A percentile compares a stretch with the other conserved stretches of the same genome.
Evolutionary conservation across 2,888 invertebrate species (phyloP).

Genomic region (Drosophila algonquin): DNA sequence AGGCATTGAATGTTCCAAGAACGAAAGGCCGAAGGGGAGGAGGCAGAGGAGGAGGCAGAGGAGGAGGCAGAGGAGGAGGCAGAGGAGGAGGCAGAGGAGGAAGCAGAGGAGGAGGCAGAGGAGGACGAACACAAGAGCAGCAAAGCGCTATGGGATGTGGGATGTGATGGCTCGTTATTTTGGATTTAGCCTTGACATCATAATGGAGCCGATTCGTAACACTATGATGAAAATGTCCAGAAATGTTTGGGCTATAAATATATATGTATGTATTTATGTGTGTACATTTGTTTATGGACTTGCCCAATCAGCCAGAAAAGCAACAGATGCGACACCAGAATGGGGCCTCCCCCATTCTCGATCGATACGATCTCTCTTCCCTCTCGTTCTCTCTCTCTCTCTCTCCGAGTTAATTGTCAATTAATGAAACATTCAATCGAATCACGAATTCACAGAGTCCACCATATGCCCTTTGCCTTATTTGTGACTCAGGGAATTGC

Average conservation of each 20-base stretch:
- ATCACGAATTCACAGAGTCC: background rate
- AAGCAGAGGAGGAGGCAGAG: too few species aligned
- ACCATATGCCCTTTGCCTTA: background rate
- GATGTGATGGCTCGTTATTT: background rate
- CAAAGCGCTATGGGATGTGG: background rate
- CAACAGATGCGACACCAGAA: constrained; percentile 1
- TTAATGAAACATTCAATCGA: constrained; percentile 21
- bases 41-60: too few species aligned
- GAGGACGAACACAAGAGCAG: too few species aligned
- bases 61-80: too few species aligned
- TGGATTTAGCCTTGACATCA: constrained; percentile 30
- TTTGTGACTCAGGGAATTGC: background rate
- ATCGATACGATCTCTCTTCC: too few species aligned
- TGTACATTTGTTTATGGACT: constrained; percentile 6
- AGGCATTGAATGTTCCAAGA: constrained; percentile 7
- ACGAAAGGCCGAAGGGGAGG: background rate
- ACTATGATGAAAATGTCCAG: constrained; percentile 45
- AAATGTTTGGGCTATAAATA: constrained; percentile 10
- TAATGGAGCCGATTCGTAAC: constrained; percentile 1
- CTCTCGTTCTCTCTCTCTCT: background rate
- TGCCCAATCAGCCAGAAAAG: constrained; percentile 22
- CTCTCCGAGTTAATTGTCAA: background rate
- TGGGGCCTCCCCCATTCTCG: too few species aligned
- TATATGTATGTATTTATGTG: background rate
- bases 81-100: too few species aligned